phyloP scores from a whole-genome alignment of 2,888 invertebrate genomes.

The Drosophila pseudotakahashii region DNA sequence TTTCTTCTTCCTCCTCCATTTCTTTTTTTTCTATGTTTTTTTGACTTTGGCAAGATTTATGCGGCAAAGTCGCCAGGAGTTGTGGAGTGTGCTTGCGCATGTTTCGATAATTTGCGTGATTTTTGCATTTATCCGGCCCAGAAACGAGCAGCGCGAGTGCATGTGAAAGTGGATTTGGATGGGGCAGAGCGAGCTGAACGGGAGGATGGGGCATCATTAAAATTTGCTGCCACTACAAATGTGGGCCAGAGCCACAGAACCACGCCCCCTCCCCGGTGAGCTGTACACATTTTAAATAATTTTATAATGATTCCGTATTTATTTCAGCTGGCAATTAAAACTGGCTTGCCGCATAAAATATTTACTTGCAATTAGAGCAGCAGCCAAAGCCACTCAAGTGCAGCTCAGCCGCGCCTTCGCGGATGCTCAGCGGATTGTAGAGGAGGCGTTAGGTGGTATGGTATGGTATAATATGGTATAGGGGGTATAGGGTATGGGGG shows the following conservation, averaged over 20 bases:
- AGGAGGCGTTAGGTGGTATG: neutral
- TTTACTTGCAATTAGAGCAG: conserved; percentile 76
- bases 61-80: conserved; percentile 70
- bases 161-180: conserved; percentile 38
- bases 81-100: conserved; percentile 73
- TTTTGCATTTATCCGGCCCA: conserved; percentile 65
- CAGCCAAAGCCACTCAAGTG: conserved; percentile 61
- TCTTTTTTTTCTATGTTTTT: conserved; percentile 46
- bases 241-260: conserved; percentile 52
- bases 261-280: neutral
- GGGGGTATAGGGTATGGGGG: conserved; percentile 1
- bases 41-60: conserved; percentile 74
- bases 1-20: conserved; percentile 3
- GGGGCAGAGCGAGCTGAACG: conserved; percentile 18
- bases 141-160: conserved; percentile 34
- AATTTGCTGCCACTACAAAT: conserved; percentile 73
- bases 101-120: conserved; percentile 81
- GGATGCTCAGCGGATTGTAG: conserved; percentile 27
- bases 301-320: conserved; percentile 74
- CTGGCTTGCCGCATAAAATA: conserved; percentile 67
- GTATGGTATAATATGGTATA: neutral
- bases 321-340: conserved; percentile 78
- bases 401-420: conserved; percentile 44
- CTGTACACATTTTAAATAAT: conserved; percentile 46
- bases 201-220: conserved; percentile 66